These are phyloP conservation scores for Dyspetes luteomarginatus DNA, from an alignment of 2,888 invertebrate genomes.

Conservation along the genomic window DNA sequence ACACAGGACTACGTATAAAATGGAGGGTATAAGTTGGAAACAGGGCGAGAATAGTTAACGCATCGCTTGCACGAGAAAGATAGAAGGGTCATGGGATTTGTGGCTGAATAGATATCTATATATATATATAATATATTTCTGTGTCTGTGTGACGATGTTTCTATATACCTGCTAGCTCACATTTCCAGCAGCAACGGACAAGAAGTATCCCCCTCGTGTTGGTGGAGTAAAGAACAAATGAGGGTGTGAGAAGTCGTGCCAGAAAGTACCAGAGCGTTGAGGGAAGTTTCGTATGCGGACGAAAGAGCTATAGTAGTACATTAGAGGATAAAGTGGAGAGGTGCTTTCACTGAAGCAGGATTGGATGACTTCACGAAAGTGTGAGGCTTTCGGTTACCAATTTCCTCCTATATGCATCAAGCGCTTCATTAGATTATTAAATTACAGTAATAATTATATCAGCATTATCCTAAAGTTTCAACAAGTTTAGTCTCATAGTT, in stretches of 20 bases:
- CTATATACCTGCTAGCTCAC: not conserved
- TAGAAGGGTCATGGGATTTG: constrained; percentile 39
- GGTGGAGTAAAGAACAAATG: constrained; percentile 6
- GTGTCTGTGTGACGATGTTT: not conserved
- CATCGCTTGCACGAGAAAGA: constrained; percentile 38
- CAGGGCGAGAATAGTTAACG: constrained; percentile 32
- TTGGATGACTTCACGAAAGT: not conserved
- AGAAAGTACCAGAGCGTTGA: constrained; percentile 34
- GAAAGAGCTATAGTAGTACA: constrained; percentile 22
- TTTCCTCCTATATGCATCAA: too few species aligned
- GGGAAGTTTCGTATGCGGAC: constrained; percentile 46
- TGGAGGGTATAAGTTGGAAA: not conserved
- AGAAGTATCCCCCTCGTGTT: constrained; percentile 7
- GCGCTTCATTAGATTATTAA: too few species aligned
- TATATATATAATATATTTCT: too few species aligned
- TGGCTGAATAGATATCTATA: constrained; percentile 46
- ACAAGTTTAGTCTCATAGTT: too few species aligned
- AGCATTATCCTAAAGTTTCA: not conserved
- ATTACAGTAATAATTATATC: not conserved
- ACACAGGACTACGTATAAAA: not conserved
- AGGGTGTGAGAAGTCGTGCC: constrained; percentile 49
- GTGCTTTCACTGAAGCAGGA: not conserved
- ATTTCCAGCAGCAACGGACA: constrained; percentile 24
- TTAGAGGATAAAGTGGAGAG: not conserved
- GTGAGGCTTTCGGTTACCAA: too few species aligned